Evolutionary conservation across 2,888 invertebrate genomes (phyloP).

Genomic region (Parapristionchus giblindavisi): DNA sequence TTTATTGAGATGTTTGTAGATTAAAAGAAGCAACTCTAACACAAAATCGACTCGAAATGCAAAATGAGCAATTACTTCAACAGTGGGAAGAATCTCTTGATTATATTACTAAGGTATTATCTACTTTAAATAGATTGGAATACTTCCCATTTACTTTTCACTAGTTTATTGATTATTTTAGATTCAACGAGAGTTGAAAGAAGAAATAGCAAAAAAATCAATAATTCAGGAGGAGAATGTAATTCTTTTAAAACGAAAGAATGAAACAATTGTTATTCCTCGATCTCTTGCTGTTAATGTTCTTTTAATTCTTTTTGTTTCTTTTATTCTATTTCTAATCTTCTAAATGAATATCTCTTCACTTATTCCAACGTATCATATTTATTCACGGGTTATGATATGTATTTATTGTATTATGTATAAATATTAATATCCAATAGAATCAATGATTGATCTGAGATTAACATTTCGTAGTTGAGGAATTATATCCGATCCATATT

Average conservation of each 20-base stretch:
- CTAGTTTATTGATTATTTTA: neutral
- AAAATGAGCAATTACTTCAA: constrained; percentile 5
- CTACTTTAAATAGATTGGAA: neutral
- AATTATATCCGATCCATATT: constrained; percentile 5
- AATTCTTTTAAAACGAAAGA: neutral
- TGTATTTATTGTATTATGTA: neutral
- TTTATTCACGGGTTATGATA: constrained; percentile 2
- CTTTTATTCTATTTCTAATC: constrained; percentile 27
- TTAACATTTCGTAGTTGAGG: constrained; percentile 8
- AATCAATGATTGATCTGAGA: neutral
- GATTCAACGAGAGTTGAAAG: constrained; percentile 19
- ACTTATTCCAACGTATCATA: neutral
- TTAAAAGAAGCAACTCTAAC: constrained; percentile 11
- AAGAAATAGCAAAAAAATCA: constrained; percentile 16
- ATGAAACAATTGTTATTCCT: constrained; percentile 25
- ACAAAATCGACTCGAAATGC: neutral
- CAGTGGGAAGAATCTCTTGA: constrained; percentile 22
- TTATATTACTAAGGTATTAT: neutral
- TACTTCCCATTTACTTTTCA: neutral
- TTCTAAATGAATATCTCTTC: constrained; percentile 1
- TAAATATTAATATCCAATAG: neutral
- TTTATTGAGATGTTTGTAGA: neutral
- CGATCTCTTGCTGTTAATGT: constrained; percentile 13
- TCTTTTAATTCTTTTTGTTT: constrained; percentile 17
- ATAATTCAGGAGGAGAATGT: constrained; percentile 20